Evolutionary conservation across 2,113 vertebrate genomes (phyloP), one percentile per base, ranked within the genome.

Genomic region (Odontesthes bonariensis): DNA sequence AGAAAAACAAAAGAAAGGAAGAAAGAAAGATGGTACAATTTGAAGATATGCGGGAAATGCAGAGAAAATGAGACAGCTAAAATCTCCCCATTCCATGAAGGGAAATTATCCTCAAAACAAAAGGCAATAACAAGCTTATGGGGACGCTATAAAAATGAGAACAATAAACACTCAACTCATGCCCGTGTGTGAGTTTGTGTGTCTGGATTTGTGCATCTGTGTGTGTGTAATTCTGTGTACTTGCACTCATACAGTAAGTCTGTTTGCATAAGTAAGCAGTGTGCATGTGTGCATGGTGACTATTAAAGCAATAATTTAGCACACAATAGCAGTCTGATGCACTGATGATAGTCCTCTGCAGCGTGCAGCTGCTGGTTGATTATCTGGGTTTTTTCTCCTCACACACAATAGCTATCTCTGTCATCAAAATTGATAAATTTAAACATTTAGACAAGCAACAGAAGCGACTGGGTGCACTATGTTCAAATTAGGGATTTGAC

Each of bases 71-170:
- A 90, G 84, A 86, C 71, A 79, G 75, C 81, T 85, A 74, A 82
- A 86, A 86, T 88, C 85, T 81, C 65, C 68, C 79, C 85, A 82
- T 91, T 91, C 77, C 86, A 85, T 85, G 79, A 84, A 90, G 84
- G 85, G 82, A 93, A 92, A 92, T 92, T 83, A 93, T 92, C 90
- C 86, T 87, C 84, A 88, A 91, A 92, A 92, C 91, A 93, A 93
- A 92, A 93, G 90, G 90, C 90, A 93, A 91, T 93, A 92, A 93
- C 90, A 91, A 86, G 91, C 90, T 93, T 93, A 93, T 91, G 89
- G 81, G 77, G 77, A 85, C 13, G 86, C 88, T 79, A 90, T 92
- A 90, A 93, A 91, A 91, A 90, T 76, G 77, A 89, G 87, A 91
- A 93, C 90, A 91, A 92, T 92, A 89, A 92, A 89, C 83, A 90